These are phyloP conservation scores for Steinernema feltiae DNA, from an alignment of 1,140 invertebrate species.

Conservation along the genomic window DNA sequence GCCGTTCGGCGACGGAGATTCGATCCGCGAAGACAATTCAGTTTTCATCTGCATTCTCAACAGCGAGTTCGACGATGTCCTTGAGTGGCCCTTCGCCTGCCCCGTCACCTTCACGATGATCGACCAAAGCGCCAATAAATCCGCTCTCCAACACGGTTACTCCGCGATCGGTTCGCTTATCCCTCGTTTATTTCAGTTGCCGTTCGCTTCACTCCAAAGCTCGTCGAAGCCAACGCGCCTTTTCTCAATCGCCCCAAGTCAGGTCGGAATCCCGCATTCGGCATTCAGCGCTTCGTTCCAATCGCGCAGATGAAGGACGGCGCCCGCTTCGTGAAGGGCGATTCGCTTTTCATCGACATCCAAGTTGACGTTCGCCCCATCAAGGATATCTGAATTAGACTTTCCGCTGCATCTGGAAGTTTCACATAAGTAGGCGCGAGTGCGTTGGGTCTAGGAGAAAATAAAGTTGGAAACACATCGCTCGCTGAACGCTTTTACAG, in stretches of 20 bases:
- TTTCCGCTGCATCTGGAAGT: too few relatives aligned
- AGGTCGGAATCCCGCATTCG: constrained; percentile 7
- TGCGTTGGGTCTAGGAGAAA: too few relatives aligned
- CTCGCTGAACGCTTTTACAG: too few relatives aligned
- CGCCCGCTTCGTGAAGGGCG: constrained; percentile 4
- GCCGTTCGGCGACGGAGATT: constrained; percentile 2
- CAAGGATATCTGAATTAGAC: not conserved
- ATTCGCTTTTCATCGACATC: not conserved
- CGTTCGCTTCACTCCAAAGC: not conserved
- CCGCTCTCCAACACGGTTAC: not conserved
- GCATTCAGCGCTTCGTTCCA: not conserved
- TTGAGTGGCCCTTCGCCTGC: constrained; percentile 16
- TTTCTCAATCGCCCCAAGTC: not conserved
- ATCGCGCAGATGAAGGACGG: not conserved
- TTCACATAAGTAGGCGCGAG: too few relatives aligned
- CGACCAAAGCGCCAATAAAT: constrained; percentile 2
- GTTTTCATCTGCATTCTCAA: constrained; percentile 11
- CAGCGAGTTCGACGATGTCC: constrained; percentile 5
- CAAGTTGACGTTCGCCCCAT: not conserved
- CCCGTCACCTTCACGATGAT: constrained; percentile 13
- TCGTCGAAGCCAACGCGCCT: not conserved
- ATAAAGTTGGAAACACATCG: too few relatives aligned
- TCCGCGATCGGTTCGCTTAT: not conserved
- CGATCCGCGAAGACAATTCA: not conserved
- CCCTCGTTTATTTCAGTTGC: not conserved